Evolutionary conservation across 2,797 vertebrate genomes (phyloP).

Genomic region (Pempheris klunzingeri): DNA sequence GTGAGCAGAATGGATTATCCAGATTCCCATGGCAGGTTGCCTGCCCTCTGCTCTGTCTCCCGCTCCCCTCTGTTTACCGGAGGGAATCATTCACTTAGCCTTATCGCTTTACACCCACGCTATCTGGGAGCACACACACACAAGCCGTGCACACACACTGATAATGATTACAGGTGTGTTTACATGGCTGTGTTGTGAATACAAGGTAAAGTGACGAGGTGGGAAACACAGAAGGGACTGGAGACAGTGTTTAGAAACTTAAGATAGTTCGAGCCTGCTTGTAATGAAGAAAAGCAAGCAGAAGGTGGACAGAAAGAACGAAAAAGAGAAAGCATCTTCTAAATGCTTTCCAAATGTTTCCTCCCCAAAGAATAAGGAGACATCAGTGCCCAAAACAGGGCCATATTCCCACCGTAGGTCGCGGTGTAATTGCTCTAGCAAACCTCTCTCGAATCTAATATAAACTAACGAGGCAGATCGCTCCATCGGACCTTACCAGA

Average conservation of each 20-base stretch:
- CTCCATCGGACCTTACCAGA: slow-evolving; percentile 70
- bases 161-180: slow-evolving; percentile 53
- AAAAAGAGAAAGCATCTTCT: slow-evolving; percentile 20
- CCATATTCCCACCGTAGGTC: slow-evolving; percentile 55
- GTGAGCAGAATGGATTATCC: slow-evolving; percentile 76
- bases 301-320: slow-evolving; percentile 4
- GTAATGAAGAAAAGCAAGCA: slow-evolving; percentile 21
- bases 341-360: slow-evolving; percentile 60
- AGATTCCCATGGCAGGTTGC: slow-evolving; percentile 77
- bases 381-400: slow-evolving; percentile 29
- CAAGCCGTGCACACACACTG: slow-evolving; percentile 40
- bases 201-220: slow-evolving; percentile 43
- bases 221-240: slow-evolving; percentile 30
- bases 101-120: slow-evolving; percentile 72
- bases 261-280: not conserved
- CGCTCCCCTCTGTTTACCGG: slow-evolving; percentile 62
- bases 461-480: slow-evolving; percentile 75
- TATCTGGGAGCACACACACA: slow-evolving; percentile 53
- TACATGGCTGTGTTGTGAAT: slow-evolving; percentile 36
- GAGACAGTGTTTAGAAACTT: not conserved
- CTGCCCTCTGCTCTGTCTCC: slow-evolving; percentile 66
- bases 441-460: slow-evolving; percentile 71
- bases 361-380: slow-evolving; percentile 25
- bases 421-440: slow-evolving; percentile 67
- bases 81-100: slow-evolving; percentile 78